Conservation (phyloP, 2,888 invertebrate genomes). For the Mythimna ferrago region DNA sequence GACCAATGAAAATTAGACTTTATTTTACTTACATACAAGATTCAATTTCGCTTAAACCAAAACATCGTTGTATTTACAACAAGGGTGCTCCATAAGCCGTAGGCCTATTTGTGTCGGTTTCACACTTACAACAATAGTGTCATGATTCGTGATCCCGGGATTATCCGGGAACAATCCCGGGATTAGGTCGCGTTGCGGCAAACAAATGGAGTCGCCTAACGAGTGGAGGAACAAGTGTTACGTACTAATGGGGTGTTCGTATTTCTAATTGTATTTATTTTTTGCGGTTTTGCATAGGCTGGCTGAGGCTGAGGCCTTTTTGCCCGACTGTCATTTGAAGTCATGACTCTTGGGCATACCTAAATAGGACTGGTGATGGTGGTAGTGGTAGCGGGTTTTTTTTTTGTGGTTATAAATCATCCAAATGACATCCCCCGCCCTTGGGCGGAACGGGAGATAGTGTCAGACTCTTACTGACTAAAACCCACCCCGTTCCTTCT, state of each 20-base stretch:
- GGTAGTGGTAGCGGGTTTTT: too few relatives aligned
- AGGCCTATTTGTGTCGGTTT: slow-evolving; percentile 91
- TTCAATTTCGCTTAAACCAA: slow-evolving; percentile 57
- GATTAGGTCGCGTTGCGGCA: slow-evolving; percentile 89
- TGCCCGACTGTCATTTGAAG: not conserved
- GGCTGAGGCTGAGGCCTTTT: not conserved
- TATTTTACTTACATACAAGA: not conserved
- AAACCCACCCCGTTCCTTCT: too few relatives aligned
- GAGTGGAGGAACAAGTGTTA: slow-evolving; percentile 82
- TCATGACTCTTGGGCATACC: too few relatives aligned
- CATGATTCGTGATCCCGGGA: slow-evolving; percentile 90
- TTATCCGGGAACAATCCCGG: slow-evolving; percentile 86
- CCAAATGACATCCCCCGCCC: too few relatives aligned
- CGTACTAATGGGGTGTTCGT: slow-evolving; percentile 81
- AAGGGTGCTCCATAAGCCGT: slow-evolving; percentile 71
- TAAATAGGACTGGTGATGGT: too few relatives aligned
- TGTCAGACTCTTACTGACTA: too few relatives aligned
- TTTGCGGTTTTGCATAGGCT: slow-evolving; percentile 57
- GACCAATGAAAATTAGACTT: slow-evolving; percentile 54
- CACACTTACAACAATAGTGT: slow-evolving; percentile 91
- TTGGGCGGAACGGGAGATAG: too few relatives aligned
- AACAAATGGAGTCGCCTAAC: slow-evolving; percentile 87
- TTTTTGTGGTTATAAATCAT: too few relatives aligned
- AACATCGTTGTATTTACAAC: slow-evolving; percentile 49
- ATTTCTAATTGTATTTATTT: slow-evolving; percentile 78